Conservation (phyloP, 2,888 invertebrate genomes). For the Bellardia pandia region DNA sequence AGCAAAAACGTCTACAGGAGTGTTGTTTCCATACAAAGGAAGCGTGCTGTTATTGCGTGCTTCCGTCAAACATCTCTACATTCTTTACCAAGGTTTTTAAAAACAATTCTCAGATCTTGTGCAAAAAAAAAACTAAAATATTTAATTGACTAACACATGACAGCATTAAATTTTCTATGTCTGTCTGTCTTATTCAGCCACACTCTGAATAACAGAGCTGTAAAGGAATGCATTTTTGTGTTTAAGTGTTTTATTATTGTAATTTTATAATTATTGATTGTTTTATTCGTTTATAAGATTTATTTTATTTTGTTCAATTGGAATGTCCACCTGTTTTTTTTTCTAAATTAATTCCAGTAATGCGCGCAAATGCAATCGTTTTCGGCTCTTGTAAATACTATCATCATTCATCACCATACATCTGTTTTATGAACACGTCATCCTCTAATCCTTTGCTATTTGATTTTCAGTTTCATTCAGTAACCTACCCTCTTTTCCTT, state of each 20-base stretch:
- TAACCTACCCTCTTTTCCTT: conserved; percentile 11
- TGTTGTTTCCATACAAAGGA: conserved; percentile 98
- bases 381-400: conserved; percentile 69
- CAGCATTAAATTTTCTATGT: conserved; percentile 18
- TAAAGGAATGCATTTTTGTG: conserved; percentile 73
- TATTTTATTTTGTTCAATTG: conserved; percentile 42
- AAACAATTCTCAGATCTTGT: conserved; percentile 65
- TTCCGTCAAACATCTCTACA: conserved; percentile 99
- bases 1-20: conserved; percentile 98
- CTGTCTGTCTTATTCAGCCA: conserved; percentile 17
- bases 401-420: conserved; percentile 55
- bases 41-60: conserved; percentile 99
- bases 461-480: conserved; percentile 36
- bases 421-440: conserved; percentile 27
- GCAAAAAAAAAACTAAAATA: conserved; percentile 37
- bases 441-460: conserved; percentile 34
- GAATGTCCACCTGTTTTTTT: conserved; percentile 62
- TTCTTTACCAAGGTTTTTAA: conserved; percentile 95
- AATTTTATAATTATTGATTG: conserved; percentile 19
- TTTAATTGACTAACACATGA: conserved; percentile 63
- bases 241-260: conserved; percentile 61
- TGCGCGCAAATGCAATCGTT: conserved; percentile 72
- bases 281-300: conserved; percentile 24
- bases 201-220: conserved; percentile 71
- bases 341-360: conserved; percentile 57